These are phyloP conservation scores for Polylopha cassiicola DNA, from an alignment of 2,888 invertebrate species.

Conservation along the genomic window DNA sequence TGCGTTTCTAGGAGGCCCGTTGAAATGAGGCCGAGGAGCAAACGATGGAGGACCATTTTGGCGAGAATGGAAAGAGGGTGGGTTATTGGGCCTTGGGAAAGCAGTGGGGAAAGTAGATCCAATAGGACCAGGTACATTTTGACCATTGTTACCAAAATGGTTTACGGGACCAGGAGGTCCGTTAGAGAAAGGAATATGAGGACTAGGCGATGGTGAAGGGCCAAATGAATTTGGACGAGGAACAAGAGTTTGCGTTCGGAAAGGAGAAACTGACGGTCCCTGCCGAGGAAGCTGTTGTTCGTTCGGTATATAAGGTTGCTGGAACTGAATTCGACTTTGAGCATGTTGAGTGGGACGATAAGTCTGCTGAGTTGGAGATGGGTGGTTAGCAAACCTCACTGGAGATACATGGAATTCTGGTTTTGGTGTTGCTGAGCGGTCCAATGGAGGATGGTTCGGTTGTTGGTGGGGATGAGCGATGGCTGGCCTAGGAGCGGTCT, in stretches of 20 bases:
- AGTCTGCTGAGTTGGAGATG: conserved; percentile 39
- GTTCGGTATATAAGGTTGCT: conserved; percentile 57
- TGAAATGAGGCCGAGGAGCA: conserved; percentile 53
- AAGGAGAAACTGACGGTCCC: conserved; percentile 57
- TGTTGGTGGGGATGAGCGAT: conserved; percentile 72
- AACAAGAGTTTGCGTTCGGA: conserved; percentile 51
- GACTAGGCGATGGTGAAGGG: conserved; percentile 44
- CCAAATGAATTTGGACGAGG: conserved; percentile 55
- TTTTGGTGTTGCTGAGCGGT: conserved; percentile 50
- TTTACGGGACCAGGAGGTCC: conserved; percentile 45
- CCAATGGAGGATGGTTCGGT: conserved; percentile 44
- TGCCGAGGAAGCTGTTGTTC: conserved; percentile 69
- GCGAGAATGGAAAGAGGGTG: conserved; percentile 50
- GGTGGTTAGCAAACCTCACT: conserved; percentile 37
- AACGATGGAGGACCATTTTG: conserved; percentile 50
- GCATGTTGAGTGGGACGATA: conserved; percentile 56
- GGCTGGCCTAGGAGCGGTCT: conserved; percentile 81
- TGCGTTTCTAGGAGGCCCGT: conserved; percentile 57
- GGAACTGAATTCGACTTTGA: conserved; percentile 68
- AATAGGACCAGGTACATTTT: conserved; percentile 52
- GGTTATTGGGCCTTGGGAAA: conserved; percentile 52
- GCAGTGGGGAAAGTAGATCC: conserved; percentile 48
- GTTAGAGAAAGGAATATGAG: conserved; percentile 49
- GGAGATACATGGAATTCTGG: conserved; percentile 43
- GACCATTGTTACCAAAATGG: conserved; percentile 46